Conservation (phyloP, 2,888 invertebrate genomes). For the Lamellibrachia satsuma region DNA sequence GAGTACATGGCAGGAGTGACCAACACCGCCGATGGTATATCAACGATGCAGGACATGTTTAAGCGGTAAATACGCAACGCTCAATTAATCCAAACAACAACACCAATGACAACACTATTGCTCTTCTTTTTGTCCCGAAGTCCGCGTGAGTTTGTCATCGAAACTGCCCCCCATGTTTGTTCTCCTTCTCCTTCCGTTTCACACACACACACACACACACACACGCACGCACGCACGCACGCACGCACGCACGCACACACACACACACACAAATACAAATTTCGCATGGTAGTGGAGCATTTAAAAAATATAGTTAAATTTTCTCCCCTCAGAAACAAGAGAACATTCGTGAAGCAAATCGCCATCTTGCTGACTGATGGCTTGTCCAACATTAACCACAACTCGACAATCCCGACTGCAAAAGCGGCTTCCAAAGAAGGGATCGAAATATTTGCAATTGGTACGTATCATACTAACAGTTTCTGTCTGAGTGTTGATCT, state of each 20-base stretch:
- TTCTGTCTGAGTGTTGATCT: neutral
- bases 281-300: neutral
- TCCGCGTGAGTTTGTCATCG: neutral
- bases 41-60: neutral
- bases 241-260: too few relatives aligned
- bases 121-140: neutral
- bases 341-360: constrained; percentile 21
- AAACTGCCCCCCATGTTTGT: neutral
- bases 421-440: constrained; percentile 17
- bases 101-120: neutral
- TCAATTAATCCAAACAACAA: too few relatives aligned
- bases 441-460: constrained; percentile 27
- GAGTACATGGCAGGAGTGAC: neutral
- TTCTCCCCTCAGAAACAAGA: neutral
- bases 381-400: constrained; percentile 22
- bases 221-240: neutral
- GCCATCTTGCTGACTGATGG: constrained; percentile 29
- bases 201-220: neutral
- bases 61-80: neutral
- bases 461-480: neutral
- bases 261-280: neutral
- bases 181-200: neutral
- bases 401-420: constrained; percentile 25
- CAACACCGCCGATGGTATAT: neutral
- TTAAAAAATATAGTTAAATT: neutral